phyloP scores from a whole-genome alignment of 2,888 invertebrate genomes.

The Stegophylla sp. region DNA sequence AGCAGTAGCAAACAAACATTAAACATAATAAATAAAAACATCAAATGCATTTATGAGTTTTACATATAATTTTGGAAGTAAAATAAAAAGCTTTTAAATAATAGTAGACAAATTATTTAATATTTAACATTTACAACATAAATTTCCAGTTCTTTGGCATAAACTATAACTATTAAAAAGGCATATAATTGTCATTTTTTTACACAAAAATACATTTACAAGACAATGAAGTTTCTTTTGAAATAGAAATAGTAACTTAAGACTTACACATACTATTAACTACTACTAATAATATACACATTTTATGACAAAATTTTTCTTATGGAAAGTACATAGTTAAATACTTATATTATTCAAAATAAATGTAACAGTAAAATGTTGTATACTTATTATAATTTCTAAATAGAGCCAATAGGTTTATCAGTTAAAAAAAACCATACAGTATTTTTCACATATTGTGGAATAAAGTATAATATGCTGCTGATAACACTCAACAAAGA shows the following conservation, averaged over 20 bases:
- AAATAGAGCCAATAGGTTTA: too few relatives aligned
- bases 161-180: constrained; percentile 9
- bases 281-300: neutral
- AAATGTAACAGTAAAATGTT: neutral
- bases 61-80: constrained; percentile 28
- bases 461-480: neutral
- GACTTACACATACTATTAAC: neutral
- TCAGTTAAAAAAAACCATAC: too few relatives aligned
- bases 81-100: constrained; percentile 28
- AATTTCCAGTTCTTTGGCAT: neutral
- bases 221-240: neutral
- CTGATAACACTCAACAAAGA: neutral
- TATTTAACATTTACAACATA: neutral
- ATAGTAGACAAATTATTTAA: constrained; percentile 15
- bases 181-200: neutral
- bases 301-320: neutral
- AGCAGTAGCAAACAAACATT: neutral
- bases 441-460: neutral
- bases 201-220: constrained; percentile 23
- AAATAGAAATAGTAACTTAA: neutral
- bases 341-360: too few relatives aligned
- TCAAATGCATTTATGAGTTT: constrained; percentile 20
- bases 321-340: neutral
- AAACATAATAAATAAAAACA: neutral
- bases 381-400: neutral